Base-by-base conservation (phyloP, 2,888 invertebrate species). In the Drosophila limbata region DNA sequence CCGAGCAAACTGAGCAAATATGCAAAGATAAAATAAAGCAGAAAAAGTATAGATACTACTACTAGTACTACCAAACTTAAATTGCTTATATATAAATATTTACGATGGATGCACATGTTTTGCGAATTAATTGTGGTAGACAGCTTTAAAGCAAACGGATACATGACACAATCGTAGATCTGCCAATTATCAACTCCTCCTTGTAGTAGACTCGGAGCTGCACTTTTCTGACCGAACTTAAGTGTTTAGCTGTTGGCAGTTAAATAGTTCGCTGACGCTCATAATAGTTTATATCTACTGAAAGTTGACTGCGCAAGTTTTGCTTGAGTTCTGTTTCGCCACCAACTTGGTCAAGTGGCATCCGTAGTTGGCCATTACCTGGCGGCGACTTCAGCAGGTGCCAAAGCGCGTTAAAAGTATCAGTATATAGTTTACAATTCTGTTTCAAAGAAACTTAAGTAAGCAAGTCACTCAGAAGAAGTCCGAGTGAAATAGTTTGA, bases 381-480 rank as follows among this genome's bases (percentile, higher is more conserved):
- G 40, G 15, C 17, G 17, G 13, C 19, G 50, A 50, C 33, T 50
- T 21, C 50, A 57, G 61, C 86, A 84, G 87, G 74, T 83, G 87
- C 77, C 84, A 67, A 77, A 50, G 67, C 52, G 67, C 59, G 61
- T 84, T 84, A 79, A 40, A 56, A 42, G 63, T 64, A 66, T 53
- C 69, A 52, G 50, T 50, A 42, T 55, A 48, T 25, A 53, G 55
- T 56, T 71, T 59, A 15, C 17, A 67, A 51, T 44, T 52, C 39
- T 17, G 52, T 19, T 45, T 9, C 21, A 21, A 33, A 21, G 8
- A 45, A 57, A 73, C 50, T 66, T 71, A 42, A 53, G 25, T 31
- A 68, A 28, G 47, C 39, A 44, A 53, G 21, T 47, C 35, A 52
- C 21, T 37, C 37, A 47, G 17, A 37, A 28, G 5, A 51, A 40